phyloP scores from a whole-genome alignment of 2,113 vertebrate genomes.

The Tapirus terrestris region DNA sequence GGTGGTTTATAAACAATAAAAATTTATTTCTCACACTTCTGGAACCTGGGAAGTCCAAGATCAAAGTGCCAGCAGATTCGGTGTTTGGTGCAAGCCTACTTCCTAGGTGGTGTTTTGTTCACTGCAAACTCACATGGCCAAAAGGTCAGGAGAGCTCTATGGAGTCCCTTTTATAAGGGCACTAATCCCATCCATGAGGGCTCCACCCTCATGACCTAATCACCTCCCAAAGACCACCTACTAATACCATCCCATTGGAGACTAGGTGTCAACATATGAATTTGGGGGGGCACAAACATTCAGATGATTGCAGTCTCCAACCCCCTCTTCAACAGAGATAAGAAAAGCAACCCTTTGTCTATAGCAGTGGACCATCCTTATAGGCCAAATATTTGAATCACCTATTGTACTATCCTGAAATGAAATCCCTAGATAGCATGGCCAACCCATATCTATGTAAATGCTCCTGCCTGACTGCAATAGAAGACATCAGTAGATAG shows the following conservation, averaged over 20 bases:
- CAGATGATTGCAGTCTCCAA: background rate
- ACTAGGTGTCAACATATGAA: background rate
- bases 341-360: background rate
- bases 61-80: background rate
- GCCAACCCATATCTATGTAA: background rate
- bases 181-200: background rate
- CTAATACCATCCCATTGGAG: background rate
- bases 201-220: background rate
- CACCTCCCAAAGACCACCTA: background rate
- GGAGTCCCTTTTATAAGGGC: background rate
- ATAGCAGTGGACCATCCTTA: background rate
- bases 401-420: background rate
- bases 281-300: background rate
- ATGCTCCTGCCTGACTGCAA: background rate
- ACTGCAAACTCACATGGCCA: background rate
- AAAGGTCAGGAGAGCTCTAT: background rate
- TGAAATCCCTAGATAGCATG: background rate
- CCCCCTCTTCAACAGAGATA: background rate
- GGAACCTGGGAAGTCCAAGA: background rate
- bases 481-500: background rate
- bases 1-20: background rate
- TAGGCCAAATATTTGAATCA: background rate
- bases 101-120: background rate
- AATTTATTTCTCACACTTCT: background rate
- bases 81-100: background rate